These are phyloP conservation scores for Bathynomus jamesi DNA, from an alignment of 1,140 invertebrate species.

Conservation along the genomic window DNA sequence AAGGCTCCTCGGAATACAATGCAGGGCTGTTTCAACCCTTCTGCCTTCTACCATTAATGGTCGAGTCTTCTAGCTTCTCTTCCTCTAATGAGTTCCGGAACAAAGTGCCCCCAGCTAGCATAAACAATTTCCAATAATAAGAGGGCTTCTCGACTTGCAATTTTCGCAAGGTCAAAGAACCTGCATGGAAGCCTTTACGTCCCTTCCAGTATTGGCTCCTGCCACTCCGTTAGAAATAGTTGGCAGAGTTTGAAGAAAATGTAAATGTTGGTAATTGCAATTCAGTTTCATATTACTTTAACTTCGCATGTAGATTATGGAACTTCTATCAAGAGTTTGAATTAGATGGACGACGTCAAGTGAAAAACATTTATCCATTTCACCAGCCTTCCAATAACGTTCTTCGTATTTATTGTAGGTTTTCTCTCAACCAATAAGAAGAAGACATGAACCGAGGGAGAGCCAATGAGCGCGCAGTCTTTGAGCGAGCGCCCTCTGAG, in stretches of 20 bases:
- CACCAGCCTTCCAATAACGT: conserved; percentile 34
- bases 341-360: conserved; percentile 34
- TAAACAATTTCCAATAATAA: conserved; percentile 2
- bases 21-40: conserved; percentile 6
- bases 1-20: conserved; percentile 12
- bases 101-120: neutral
- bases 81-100: neutral
- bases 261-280: conserved; percentile 17
- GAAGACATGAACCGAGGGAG: conserved; percentile 23
- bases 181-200: neutral
- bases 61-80: neutral
- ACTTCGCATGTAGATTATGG: conserved; percentile 34
- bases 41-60: neutral
- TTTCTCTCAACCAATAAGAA: conserved; percentile 31
- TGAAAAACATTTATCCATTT: conserved; percentile 35
- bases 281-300: conserved; percentile 33
- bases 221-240: conserved; percentile 1
- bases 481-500: conserved; percentile 34
- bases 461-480: conserved; percentile 28
- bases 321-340: conserved; percentile 35
- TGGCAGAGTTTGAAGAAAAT: neutral
- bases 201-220: neutral
- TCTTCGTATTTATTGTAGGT: conserved; percentile 36
- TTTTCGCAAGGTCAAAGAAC: conserved; percentile 1
- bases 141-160: neutral